These are phyloP conservation scores for Apotomis turbidana DNA, from an alignment of 2,888 invertebrate species.

Conservation along the genomic window DNA sequence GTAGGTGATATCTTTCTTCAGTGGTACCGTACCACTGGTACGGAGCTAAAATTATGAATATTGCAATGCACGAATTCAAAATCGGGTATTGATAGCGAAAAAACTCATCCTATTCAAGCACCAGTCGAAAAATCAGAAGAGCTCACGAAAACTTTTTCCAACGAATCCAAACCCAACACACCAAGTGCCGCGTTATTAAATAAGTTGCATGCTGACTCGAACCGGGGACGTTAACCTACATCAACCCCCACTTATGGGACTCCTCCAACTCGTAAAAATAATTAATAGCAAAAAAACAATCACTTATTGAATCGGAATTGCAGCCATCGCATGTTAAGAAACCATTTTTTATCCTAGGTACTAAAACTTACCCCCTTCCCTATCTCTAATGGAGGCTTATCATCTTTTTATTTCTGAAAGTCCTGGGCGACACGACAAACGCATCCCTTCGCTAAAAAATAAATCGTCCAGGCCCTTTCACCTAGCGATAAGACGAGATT, in stretches of 20 bases:
- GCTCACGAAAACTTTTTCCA: background rate
- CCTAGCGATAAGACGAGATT: slow-evolving; percentile 62
- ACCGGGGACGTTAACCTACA: slow-evolving; percentile 23
- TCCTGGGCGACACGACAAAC: slow-evolving; percentile 55
- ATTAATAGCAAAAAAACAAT: slow-evolving; percentile 53
- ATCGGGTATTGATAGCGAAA: background rate
- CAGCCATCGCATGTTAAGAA: slow-evolving; percentile 61
- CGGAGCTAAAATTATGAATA: too few relatives aligned
- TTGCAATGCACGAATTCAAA: too few relatives aligned
- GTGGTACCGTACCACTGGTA: too few relatives aligned
- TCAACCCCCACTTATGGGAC: slow-evolving; percentile 14
- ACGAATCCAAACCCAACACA: background rate
- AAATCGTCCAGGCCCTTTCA: slow-evolving; percentile 55
- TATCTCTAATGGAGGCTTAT: slow-evolving; percentile 72
- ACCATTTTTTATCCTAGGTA: slow-evolving; percentile 42
- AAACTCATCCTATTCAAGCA: background rate
- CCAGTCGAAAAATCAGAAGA: background rate
- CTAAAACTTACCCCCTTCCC: slow-evolving; percentile 62
- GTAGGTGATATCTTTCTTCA: too few relatives aligned
- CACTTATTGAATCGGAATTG: slow-evolving; percentile 52
- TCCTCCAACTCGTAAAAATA: slow-evolving; percentile 51
- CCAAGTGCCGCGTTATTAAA: slow-evolving; percentile 22
- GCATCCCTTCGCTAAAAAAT: slow-evolving; percentile 66
- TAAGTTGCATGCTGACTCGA: slow-evolving; percentile 20
- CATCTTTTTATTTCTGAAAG: slow-evolving; percentile 73